phyloP scores from a whole-genome alignment of 2,888 invertebrate genomes.

The Catocala nupta region DNA sequence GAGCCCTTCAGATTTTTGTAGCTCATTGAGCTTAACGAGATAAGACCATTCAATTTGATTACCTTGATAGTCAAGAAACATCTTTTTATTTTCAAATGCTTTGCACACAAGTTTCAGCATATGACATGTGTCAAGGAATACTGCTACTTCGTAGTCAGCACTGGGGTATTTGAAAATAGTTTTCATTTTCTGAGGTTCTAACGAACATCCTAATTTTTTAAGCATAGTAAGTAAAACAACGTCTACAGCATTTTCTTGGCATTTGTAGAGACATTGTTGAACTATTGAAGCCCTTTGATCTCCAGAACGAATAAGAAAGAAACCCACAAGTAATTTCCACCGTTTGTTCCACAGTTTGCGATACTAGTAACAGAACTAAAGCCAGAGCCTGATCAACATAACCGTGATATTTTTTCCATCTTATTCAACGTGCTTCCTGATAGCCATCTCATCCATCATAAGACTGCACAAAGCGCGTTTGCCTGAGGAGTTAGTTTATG shows the following conservation, averaged over 20 bases:
- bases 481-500: conserved; percentile 12
- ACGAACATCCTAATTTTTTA: conserved; percentile 25
- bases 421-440: conserved; percentile 50
- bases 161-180: conserved; percentile 2
- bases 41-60: conserved; percentile 18
- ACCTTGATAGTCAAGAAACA: conserved; percentile 16
- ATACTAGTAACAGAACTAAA: conserved; percentile 10
- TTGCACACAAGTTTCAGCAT: conserved; percentile 19
- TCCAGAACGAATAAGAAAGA: conserved; percentile 18
- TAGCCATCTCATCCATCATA: conserved; percentile 51
- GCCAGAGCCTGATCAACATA: conserved; percentile 5
- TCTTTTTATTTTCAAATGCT: conserved; percentile 13
- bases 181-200: conserved; percentile 15
- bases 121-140: conserved; percentile 13
- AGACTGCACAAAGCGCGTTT: conserved; percentile 33
- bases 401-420: conserved; percentile 27
- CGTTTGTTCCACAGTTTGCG: conserved; percentile 3
- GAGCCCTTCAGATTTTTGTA: conserved; percentile 2
- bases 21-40: conserved; percentile 9
- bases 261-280: conserved; percentile 13
- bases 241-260: conserved; percentile 18
- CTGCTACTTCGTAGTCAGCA: conserved; percentile 1
- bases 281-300: conserved; percentile 16
- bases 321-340: conserved; percentile 22
- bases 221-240: conserved; percentile 25